Conservation (phyloP, 2,113 vertebrate genomes). For the Heliornis fulica region DNA sequence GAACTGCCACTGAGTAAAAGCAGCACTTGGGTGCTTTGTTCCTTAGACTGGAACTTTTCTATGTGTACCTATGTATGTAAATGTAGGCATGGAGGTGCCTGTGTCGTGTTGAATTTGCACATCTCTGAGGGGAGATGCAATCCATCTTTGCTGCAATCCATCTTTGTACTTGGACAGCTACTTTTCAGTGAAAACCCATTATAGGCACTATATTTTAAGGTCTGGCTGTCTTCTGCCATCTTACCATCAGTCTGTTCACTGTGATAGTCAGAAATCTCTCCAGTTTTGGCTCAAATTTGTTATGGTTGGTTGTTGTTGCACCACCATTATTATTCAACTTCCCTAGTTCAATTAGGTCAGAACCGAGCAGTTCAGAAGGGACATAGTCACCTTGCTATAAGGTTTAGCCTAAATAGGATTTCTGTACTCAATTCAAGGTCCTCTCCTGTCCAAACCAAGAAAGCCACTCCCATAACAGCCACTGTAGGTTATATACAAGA, state of each 20-base stretch:
- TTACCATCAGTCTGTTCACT: neutral
- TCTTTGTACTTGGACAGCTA: neutral
- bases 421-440: neutral
- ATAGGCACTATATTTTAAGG: neutral
- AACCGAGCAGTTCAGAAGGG: neutral
- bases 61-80: neutral
- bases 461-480: neutral
- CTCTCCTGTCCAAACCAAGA: neutral
- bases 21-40: neutral
- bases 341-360: neutral
- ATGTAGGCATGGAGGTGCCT: neutral
- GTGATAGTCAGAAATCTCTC: neutral
- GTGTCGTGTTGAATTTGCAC: neutral
- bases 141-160: fast-evolving
- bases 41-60: neutral
- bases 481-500: neutral
- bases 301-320: neutral
- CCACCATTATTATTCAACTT: neutral
- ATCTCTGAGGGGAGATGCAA: neutral
- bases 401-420: neutral
- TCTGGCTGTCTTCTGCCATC: neutral
- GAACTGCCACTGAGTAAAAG: neutral
- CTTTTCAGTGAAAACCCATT: neutral
- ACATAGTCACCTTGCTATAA: neutral
- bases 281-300: neutral